Conservation (phyloP, 2,113 vertebrate species). For the Hemichromis elongatus region DNA sequence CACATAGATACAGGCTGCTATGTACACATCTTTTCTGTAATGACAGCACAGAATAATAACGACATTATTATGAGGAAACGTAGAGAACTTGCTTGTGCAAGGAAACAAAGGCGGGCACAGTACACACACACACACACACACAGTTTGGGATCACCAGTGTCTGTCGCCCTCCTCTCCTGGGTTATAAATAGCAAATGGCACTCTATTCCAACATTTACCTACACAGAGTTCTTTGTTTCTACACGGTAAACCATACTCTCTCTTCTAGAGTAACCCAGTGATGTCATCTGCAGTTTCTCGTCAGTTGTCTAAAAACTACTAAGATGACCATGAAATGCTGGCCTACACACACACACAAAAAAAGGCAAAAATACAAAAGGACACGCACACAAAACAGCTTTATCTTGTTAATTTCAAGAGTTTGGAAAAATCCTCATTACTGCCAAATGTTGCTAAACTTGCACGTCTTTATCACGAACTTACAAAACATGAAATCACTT, state of each 20-base stretch:
- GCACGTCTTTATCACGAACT: not conserved
- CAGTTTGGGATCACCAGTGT: conserved; percentile 22
- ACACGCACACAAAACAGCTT: not conserved
- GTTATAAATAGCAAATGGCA: conserved; percentile 54
- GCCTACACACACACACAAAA: not conserved
- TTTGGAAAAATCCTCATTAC: not conserved
- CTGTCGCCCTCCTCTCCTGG: conserved; percentile 7
- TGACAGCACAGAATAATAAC: conserved; percentile 49
- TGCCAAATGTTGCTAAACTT: not conserved
- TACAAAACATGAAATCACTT: not conserved
- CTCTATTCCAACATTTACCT: conserved; percentile 46
- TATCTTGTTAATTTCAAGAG: not conserved
- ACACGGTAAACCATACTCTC: not conserved
- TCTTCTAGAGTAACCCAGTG: not conserved
- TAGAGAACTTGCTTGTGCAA: conserved; percentile 46
- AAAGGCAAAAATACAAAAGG: not conserved
- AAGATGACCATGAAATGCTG: not conserved
- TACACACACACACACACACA: conserved; percentile 2
- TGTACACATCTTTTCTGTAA: not conserved
- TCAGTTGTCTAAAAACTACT: not conserved
- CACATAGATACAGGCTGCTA: not conserved
- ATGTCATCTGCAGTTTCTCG: conserved; percentile 14
- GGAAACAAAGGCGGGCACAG: conserved; percentile 50
- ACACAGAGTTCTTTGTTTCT: conserved; percentile 47
- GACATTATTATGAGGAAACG: conserved; percentile 38